phyloP scores from a whole-genome alignment of 2,888 invertebrate genomes.

The Urechis unicinctus region DNA sequence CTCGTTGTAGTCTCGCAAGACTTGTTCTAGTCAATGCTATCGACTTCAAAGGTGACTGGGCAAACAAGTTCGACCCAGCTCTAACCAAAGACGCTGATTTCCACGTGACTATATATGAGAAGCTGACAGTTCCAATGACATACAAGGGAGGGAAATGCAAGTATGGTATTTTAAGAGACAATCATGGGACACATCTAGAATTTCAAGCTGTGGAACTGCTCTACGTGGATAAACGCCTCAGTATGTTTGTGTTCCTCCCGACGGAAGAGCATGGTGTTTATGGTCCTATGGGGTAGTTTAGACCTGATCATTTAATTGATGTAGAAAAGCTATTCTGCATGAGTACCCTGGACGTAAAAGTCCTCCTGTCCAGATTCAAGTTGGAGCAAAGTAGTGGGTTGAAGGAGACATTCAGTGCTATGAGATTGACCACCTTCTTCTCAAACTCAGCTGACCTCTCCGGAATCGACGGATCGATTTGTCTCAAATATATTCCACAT shows the following conservation, averaged over 20 bases:
- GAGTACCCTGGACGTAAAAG: constrained; percentile 7
- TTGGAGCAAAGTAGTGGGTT: constrained; percentile 17
- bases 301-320: constrained; percentile 1
- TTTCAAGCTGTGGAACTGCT: constrained; percentile 55
- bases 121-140: constrained; percentile 65
- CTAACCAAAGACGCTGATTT: constrained; percentile 62
- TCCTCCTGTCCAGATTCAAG: constrained; percentile 21
- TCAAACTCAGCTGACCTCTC: constrained; percentile 33
- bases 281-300: constrained; percentile 10
- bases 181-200: constrained; percentile 29
- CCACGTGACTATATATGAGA: constrained; percentile 54
- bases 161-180: constrained; percentile 34
- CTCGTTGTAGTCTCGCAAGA: constrained; percentile 27
- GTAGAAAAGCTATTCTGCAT: constrained; percentile 1
- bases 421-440: constrained; percentile 25
- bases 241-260: constrained; percentile 23
- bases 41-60: constrained; percentile 46
- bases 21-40: constrained; percentile 50
- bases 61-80: constrained; percentile 55
- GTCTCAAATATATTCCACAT: constrained; percentile 40
- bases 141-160: constrained; percentile 62
- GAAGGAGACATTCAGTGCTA: constrained; percentile 7
- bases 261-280: constrained; percentile 1
- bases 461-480: constrained; percentile 31
- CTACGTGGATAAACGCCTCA: constrained; percentile 52